Evolutionary conservation across 2,797 vertebrate genomes (phyloP).

Genomic region (Characodon lateralis): DNA sequence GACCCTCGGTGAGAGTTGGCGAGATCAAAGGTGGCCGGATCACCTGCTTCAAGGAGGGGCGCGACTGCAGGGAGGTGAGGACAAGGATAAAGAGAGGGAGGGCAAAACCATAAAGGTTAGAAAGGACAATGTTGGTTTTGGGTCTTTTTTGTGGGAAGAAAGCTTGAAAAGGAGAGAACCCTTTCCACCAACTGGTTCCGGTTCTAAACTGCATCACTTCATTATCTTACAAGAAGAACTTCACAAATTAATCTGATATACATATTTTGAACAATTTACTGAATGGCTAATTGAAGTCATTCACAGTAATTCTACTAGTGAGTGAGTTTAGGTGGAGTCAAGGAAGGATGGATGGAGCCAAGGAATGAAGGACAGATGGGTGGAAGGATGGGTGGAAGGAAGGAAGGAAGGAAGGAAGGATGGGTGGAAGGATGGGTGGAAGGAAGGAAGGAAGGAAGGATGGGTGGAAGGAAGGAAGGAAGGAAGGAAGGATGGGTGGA

Average conservation of each 20-base stretch:
- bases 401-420: too few species aligned
- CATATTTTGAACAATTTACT: neutral
- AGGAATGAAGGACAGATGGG: too few species aligned
- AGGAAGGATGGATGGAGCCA: too few species aligned
- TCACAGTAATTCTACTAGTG: neutral
- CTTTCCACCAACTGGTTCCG: neutral
- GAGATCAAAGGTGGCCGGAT: slow-evolving; percentile 70
- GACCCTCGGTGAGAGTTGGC: slow-evolving; percentile 78
- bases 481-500: too few species aligned
- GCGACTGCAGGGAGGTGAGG: slow-evolving; percentile 58
- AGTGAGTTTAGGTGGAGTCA: too few species aligned
- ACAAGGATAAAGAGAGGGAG: slow-evolving; percentile 48
- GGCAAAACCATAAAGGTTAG: slow-evolving; percentile 66
- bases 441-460: too few species aligned
- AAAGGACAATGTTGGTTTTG: slow-evolving; percentile 27
- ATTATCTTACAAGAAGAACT: neutral
- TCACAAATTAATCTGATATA: neutral
- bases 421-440: too few species aligned
- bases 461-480: too few species aligned
- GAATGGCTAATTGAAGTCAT: neutral
- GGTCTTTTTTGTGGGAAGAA: neutral
- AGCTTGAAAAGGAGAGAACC: neutral
- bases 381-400: too few species aligned
- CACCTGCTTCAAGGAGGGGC: slow-evolving; percentile 56
- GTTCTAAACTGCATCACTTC: neutral